Evolutionary conservation across 2,113 vertebrate genomes (phyloP).

Genomic region (Sinocyclocheilus rhinocerous): DNA sequence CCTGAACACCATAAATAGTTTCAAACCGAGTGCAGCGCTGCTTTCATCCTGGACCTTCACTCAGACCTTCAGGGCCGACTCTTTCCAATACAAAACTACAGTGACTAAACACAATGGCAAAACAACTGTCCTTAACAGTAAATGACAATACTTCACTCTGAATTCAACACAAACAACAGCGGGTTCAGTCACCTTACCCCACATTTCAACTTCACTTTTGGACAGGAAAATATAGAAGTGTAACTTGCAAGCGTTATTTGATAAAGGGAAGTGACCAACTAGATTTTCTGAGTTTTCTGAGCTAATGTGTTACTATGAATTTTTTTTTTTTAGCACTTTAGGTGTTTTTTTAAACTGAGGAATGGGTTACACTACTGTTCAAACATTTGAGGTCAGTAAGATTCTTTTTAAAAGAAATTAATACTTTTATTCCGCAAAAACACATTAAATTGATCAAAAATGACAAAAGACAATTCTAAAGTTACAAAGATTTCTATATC

Average conservation of each 20-base stretch:
- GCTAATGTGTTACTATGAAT: neutral
- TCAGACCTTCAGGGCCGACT: neutral
- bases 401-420: too few species aligned
- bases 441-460: too few species aligned
- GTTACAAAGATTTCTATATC: too few species aligned
- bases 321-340: neutral
- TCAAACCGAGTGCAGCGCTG: neutral
- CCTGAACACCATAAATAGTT: constrained; percentile 39
- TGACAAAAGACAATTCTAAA: too few species aligned
- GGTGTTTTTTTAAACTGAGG: neutral
- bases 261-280: neutral
- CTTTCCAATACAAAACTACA: constrained; percentile 46
- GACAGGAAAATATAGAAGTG: too few species aligned
- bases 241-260: too few species aligned
- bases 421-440: too few species aligned
- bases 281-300: neutral
- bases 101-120: constrained; percentile 25
- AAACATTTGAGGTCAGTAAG: neutral
- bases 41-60: constrained; percentile 33
- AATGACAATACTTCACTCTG: neutral
- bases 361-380: neutral
- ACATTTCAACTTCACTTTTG: neutral
- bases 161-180: too few species aligned
- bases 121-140: neutral
- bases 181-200: neutral